A percentile compares a stretch with the other conserved stretches of the same genome.
Evolutionary conservation across 2,888 invertebrate genomes (phyloP).

Genomic region (Arrhopalites spinosus): DNA sequence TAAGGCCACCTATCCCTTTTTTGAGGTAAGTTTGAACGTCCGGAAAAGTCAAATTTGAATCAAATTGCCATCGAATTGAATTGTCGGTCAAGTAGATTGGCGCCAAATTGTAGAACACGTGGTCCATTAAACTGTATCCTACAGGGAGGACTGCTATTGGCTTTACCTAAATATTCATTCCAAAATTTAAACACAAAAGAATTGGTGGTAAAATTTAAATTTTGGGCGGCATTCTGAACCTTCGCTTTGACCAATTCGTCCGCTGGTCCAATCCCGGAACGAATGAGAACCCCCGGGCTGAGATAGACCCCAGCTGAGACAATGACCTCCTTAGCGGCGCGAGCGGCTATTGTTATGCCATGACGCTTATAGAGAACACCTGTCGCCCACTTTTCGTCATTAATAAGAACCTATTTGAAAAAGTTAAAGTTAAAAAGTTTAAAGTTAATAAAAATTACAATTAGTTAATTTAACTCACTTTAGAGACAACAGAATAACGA

Average conservation of each 20-base stretch:
- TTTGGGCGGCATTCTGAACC: too few species aligned
- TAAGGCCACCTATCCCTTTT: background rate
- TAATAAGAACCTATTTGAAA: background rate
- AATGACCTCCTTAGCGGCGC: conserved; percentile 10
- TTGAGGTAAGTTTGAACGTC: background rate
- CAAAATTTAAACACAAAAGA: too few species aligned
- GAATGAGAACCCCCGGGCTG: background rate
- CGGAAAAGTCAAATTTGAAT: background rate
- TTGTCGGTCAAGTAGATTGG: background rate
- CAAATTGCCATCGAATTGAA: background rate
- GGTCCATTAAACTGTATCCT: background rate
- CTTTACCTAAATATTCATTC: background rate
- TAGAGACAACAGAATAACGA: too few species aligned
- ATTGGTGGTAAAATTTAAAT: too few species aligned
- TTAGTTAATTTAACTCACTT: too few species aligned
- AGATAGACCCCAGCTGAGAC: background rate
- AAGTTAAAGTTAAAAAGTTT: too few species aligned
- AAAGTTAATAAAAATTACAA: too few species aligned
- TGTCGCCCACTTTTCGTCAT: background rate
- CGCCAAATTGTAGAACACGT: background rate
- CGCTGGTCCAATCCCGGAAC: conserved; percentile 6
- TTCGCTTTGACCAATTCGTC: conserved; percentile 1
- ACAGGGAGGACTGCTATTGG: background rate
- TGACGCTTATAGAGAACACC: conserved; percentile 7
- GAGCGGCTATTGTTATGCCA: background rate